A percentile compares a stretch with the other conserved stretches of the same genome.
Conservation (phyloP, 1,140 invertebrate species). For the Calliphora vicina region DNA sequence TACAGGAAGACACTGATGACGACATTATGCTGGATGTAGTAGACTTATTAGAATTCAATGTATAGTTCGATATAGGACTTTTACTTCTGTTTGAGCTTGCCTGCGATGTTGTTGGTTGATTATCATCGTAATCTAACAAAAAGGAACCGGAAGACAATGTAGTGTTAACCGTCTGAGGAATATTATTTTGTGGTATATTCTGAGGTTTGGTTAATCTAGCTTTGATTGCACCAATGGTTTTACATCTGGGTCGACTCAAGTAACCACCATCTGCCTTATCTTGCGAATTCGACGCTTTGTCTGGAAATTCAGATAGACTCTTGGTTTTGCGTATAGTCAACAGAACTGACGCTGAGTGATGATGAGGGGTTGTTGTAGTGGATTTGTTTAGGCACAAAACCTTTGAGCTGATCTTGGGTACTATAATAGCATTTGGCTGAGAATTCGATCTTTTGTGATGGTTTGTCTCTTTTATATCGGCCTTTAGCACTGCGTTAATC, state of each 20-base stretch:
- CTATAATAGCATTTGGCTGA: constrained; percentile 59
- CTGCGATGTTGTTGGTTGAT: neutral
- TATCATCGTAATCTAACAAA: neutral
- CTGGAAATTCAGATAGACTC: constrained; percentile 34
- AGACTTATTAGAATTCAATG: constrained; percentile 4
- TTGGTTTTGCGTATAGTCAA: constrained; percentile 38
- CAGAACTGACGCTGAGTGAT: neutral
- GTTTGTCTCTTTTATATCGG: constrained; percentile 25
- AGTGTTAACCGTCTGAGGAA: neutral
- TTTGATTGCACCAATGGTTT: constrained; percentile 25
- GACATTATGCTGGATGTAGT: neutral
- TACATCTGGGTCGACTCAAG: constrained; percentile 26
- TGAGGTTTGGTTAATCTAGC: neutral
- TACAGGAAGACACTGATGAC: constrained; percentile 23
- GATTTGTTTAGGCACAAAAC: neutral
- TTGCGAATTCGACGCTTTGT: neutral
- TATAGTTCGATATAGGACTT: constrained; percentile 24
- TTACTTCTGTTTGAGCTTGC: neutral
- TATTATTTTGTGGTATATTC: neutral
- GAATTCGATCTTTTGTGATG: constrained; percentile 53
- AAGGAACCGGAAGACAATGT: constrained; percentile 13
- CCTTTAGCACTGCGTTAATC: constrained; percentile 71
- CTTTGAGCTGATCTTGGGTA: constrained; percentile 38
- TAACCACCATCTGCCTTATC: neutral
- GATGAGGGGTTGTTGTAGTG: neutral